Evolutionary conservation across 2,797 vertebrate species (phyloP), one percentile per base, ranked within the genome.

Genomic region (Cuculus canorus): DNA sequence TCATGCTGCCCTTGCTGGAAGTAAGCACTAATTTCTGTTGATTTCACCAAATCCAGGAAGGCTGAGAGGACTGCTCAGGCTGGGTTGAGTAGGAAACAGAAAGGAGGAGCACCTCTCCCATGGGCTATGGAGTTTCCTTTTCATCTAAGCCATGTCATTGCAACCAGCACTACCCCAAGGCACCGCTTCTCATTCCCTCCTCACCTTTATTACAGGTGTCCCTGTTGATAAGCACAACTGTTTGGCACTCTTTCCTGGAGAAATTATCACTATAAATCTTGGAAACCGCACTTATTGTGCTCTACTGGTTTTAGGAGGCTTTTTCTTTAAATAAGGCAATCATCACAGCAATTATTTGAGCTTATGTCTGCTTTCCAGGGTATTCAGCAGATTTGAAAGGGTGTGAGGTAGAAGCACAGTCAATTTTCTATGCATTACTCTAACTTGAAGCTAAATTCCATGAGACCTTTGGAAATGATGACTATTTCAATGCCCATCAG

Each of bases 401-500:
- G 13, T 45, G n/a, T n/a, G 66, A 83, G 65, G 48, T 32, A 78
- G 65, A 23, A 86, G 35, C 50, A 16, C 4, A 5, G 28, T 52
- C n/a, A 3, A 12, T 90, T 93, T 82, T 37, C 73, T 59, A 18
- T 45, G 81, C 30, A 16, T 41, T 39, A 52, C 65, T 82, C 64
- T 32, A 4, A 30, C 56, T 39, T 25, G 50, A 79, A 63, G 77
- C 63, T 41, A 3, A 57, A 92, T 88, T 93, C 92, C 73, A 1
- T 0, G 53, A 80, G 83, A 65, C 70, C 66, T 94, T 70, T 39
- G 88, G 88, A 92, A 93, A 68, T 1, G 12, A 47, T 27, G 82
- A 71, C 2, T 75, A 23, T 79, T 92, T 60, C 56, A 4, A 25
- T 70, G 92, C 91, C 91, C 82, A 96, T 94, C 91, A 93, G 96